Base-by-base conservation (phyloP, 2,888 invertebrate genomes). In the Tetropium fuscum region DNA sequence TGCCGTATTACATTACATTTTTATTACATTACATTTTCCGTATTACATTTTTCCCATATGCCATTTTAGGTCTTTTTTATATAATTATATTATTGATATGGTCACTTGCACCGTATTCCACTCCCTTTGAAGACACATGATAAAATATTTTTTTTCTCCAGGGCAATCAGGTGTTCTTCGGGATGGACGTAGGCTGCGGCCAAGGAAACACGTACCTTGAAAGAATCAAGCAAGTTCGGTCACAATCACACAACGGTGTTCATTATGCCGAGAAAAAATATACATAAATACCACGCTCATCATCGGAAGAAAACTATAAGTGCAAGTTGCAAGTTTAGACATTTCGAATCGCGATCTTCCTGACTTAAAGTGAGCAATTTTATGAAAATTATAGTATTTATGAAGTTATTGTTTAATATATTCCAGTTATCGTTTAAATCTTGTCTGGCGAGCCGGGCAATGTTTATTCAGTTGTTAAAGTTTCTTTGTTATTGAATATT, bases 101-200 rank as follows among this genome's bases (percentile, higher is more conserved):
- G n/a, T n/a, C n/a, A n/a, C n/a, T n/a, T n/a, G n/a, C n/a, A n/a
- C n/a, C n/a, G n/a, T n/a, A n/a, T n/a, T n/a, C n/a, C n/a, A n/a
- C n/a, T n/a, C n/a, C n/a, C n/a, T n/a, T n/a, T n/a, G n/a, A n/a
- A n/a, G n/a, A n/a, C n/a, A n/a, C n/a, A n/a, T n/a, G n/a, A n/a
- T n/a, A n/a, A n/a, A n/a, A n/a, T n/a, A 4, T 15, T 34, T 34
- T 15, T 1, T 22, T 59, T 53, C 84, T 83, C 49, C 82, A 87
- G 87, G 87, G 87, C 72, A 86, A 84, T 79, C 84, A 85, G 80
- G 86, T 80, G 20, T 81, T 81, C 84, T 75, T 86, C 83, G 86
- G 87, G 81, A 78, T 78, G 75, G 79, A 79, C 58, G 84, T 87
- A 16, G 83, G 87, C 48, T 87, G 87, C 73, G 87, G 87, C 0